These are phyloP conservation scores for Sphaeramia orbicularis DNA, from an alignment of 2,797 vertebrate genomes.

Conservation along the genomic window DNA sequence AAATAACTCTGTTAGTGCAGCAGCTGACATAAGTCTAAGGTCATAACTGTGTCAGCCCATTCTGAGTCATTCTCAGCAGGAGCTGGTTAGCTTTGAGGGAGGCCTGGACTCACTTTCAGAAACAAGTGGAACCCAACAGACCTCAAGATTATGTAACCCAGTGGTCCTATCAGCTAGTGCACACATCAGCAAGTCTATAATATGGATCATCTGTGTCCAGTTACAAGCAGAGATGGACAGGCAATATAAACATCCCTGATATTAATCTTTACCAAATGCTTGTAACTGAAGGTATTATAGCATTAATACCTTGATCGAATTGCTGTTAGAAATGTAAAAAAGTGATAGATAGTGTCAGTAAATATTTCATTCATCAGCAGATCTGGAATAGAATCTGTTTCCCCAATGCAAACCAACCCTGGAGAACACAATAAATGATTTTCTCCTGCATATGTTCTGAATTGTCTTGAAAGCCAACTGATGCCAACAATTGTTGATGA, in stretches of 20 bases:
- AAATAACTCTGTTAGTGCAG: conserved; percentile 29
- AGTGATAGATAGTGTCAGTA: conserved; percentile 9
- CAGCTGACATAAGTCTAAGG: conserved; percentile 35
- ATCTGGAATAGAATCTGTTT: conserved; percentile 11
- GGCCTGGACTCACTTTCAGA: conserved; percentile 33
- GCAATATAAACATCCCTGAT: conserved; percentile 15
- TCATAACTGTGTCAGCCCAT: conserved; percentile 38
- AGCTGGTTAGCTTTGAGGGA: conserved; percentile 35
- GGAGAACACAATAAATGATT: not conserved
- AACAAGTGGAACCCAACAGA: conserved; percentile 38
- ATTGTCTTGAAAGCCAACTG: conserved; percentile 26
- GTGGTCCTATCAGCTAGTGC: conserved; percentile 12
- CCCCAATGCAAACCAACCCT: conserved; percentile 13
- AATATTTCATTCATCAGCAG: conserved; percentile 1
- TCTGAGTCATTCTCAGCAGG: conserved; percentile 51
- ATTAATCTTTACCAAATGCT: conserved; percentile 9
- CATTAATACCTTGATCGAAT: not conserved
- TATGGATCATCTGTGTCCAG: conserved; percentile 26
- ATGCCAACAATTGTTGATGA: conserved; percentile 33
- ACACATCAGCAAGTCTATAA: conserved; percentile 21
- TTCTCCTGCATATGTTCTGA: conserved; percentile 25
- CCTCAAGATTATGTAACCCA: conserved; percentile 46
- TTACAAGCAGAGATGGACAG: conserved; percentile 21
- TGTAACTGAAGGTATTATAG: conserved; percentile 1
- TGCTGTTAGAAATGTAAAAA: conserved; percentile 13